These are phyloP conservation scores for Puntigrus tetrazona DNA, from an alignment of 2,113 vertebrate genomes.

Conservation along the genomic window DNA sequence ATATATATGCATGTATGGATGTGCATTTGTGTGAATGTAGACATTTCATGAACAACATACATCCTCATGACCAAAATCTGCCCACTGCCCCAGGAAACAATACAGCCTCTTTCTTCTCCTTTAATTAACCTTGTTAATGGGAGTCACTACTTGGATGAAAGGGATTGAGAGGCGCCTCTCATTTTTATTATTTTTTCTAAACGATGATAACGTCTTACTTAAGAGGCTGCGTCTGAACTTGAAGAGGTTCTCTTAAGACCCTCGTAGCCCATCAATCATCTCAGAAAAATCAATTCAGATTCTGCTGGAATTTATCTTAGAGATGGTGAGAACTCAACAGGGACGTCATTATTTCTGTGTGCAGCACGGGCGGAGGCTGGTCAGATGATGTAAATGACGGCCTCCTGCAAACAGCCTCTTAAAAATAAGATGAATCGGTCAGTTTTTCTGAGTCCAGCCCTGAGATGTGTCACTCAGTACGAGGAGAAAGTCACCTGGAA, in stretches of 20 bases:
- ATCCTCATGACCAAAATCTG: conserved; percentile 17
- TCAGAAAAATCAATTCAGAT: conserved; percentile 40
- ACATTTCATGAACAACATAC: conserved; percentile 26
- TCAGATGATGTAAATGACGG: conserved; percentile 49
- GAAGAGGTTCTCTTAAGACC: neutral
- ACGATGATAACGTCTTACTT: conserved; percentile 50
- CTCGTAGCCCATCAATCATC: conserved; percentile 31
- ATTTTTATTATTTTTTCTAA: conserved; percentile 45
- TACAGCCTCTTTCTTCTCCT: conserved; percentile 36
- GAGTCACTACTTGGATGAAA: conserved; percentile 43
- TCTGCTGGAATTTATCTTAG: conserved; percentile 50
- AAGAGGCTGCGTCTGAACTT: conserved; percentile 55
- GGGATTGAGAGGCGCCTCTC: conserved; percentile 48
- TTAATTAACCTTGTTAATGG: conserved; percentile 65
- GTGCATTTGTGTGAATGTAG: neutral
- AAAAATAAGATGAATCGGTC: conserved; percentile 34
- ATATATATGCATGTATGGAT: neutral
- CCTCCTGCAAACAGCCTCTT: conserved; percentile 48
- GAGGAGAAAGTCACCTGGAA: conserved; percentile 51
- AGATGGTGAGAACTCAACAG: conserved; percentile 62
- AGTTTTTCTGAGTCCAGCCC: conserved; percentile 38
- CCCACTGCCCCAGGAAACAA: conserved; percentile 6
- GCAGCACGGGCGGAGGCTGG: conserved; percentile 24
- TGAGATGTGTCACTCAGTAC: conserved; percentile 29
- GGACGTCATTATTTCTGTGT: conserved; percentile 66